Evolutionary conservation across 2,113 vertebrate genomes (phyloP).

Genomic region (Dryoscopus gambensis): DNA sequence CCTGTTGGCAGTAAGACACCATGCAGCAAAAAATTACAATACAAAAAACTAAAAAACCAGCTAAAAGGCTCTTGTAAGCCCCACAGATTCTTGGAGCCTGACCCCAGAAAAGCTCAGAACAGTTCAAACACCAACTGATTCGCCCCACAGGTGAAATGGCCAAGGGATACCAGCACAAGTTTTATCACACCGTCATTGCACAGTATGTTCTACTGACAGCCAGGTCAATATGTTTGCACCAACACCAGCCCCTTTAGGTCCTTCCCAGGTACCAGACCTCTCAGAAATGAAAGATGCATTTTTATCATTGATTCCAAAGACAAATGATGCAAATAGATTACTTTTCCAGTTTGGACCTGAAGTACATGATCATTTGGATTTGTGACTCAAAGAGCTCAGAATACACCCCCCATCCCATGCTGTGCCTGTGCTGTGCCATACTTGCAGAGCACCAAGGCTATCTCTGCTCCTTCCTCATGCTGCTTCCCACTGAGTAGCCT

Average conservation of each 20-base stretch:
- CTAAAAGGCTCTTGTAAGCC: not conserved
- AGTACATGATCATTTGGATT: not conserved
- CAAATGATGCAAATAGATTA: not conserved
- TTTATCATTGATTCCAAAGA: not conserved
- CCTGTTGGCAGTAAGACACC: not conserved
- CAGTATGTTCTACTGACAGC: not conserved
- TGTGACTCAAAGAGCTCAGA: not conserved
- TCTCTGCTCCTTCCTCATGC: not conserved
- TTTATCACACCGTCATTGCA: not conserved
- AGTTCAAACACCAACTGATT: not conserved
- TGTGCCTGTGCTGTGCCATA: not conserved
- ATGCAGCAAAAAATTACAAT: not conserved
- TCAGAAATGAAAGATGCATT: not conserved
- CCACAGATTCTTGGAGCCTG: not conserved
- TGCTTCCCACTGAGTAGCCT: not conserved
- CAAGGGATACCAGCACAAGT: not conserved
- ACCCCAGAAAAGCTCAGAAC: not conserved
- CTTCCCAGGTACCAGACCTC: not conserved
- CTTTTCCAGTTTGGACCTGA: not conserved
- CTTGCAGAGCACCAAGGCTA: not conserved
- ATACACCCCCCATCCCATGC: fast-evolving
- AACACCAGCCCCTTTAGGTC: not conserved
- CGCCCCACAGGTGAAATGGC: not conserved
- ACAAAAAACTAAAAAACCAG: not conserved
- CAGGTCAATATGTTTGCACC: not conserved